Conservation (phyloP, 2,888 invertebrate genomes). For the Tetranychus piercei region DNA sequence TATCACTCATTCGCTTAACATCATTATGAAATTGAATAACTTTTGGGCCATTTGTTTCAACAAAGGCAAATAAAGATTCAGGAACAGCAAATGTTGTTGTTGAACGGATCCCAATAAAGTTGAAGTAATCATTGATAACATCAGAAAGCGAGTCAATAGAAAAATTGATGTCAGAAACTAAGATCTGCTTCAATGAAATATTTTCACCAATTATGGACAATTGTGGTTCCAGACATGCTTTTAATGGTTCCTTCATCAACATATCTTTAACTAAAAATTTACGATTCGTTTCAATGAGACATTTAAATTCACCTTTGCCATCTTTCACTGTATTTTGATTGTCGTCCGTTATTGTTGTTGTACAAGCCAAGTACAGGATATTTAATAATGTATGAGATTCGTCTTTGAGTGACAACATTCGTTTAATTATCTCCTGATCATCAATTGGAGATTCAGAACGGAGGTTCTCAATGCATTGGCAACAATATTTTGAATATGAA, state of each 20-base stretch:
- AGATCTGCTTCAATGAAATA: background rate
- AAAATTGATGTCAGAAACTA: background rate
- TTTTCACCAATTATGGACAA: background rate
- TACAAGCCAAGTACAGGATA: background rate
- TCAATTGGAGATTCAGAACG: background rate
- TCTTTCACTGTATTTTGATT: background rate
- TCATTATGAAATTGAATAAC: background rate
- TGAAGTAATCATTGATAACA: background rate
- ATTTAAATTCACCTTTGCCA: background rate
- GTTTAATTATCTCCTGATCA: background rate
- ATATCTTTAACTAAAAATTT: background rate
- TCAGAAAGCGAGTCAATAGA: background rate
- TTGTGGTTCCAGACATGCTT: background rate
- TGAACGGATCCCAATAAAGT: background rate
- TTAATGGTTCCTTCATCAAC: background rate
- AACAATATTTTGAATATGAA: conserved; percentile 1
- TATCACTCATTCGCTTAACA: background rate
- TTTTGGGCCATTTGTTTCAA: background rate
- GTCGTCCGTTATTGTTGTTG: background rate
- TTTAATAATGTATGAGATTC: background rate
- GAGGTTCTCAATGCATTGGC: background rate
- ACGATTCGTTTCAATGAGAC: background rate
- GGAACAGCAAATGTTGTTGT: background rate
- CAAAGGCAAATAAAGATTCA: background rate
- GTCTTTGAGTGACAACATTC: background rate